Evolutionary conservation across 2,113 vertebrate genomes (phyloP), one percentile per base, ranked within the genome.

Genomic region (Polypterus bichir): DNA sequence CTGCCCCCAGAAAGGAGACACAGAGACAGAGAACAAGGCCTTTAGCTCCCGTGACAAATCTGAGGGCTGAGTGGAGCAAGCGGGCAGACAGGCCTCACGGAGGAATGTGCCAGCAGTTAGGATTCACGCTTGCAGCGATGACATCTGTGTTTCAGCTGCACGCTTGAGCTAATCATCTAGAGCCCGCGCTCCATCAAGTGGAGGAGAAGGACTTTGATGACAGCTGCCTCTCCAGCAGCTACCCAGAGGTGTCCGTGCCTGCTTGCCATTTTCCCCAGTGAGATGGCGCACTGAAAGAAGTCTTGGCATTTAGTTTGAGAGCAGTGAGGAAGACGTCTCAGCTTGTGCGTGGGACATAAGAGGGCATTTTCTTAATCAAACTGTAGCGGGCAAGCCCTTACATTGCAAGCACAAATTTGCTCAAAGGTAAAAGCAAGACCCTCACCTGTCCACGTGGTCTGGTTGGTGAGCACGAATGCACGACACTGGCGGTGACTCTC

Each of bases 391-490:
- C 7, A 52, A 52, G 10, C 3, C 3, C 3, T 8, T 3, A 3
- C 51, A 52, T 7, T 52, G 51, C 10, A 52, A 52, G 51, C 7
- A 67, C 8, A 10, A 10, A 54, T 6, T 46, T 44, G 4, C 2
- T 2, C 46, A 10, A 11, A 62, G 46, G 9, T 7, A 7, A 51
- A 10, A 10, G 4, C 7, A 7, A 5, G 46, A 49, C 61, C 48
- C 55, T 65, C 74, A 93, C 91, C 91, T 77, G 89, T 92, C 91
- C 91, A 93, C n/a, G 91, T 92, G 0, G 83, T 91, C 80, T 90
- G 87, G 70, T 93, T 91, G 57, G 85, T 92, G 44, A 91, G 59
- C 62, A 92, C 84, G 2, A 93, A 93, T 67, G 90, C 90, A 62
- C 65, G 81, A 70, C 91, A 93, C 72, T 91, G 90, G 9, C 79